Conservation (phyloP, 2,797 vertebrate species). For the Eupleurogrammus muticus region DNA sequence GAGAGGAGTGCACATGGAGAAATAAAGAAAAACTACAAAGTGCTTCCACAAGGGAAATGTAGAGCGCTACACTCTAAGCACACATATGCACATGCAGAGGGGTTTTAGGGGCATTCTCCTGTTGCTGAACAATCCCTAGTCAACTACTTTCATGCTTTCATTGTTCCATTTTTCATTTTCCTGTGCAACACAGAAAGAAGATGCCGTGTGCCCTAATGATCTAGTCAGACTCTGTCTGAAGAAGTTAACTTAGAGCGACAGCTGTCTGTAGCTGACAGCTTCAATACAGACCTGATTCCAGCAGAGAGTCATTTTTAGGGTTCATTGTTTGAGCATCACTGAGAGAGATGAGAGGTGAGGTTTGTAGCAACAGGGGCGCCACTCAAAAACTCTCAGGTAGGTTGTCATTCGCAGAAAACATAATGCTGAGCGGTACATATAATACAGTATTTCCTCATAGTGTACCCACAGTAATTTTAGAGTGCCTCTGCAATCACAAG, state of each 20-base stretch:
- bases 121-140: slow-evolving; percentile 53
- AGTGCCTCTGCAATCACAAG: not conserved
- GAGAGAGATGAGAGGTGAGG: not conserved
- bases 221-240: slow-evolving; percentile 39
- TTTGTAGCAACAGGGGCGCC: not conserved
- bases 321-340: not conserved
- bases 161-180: slow-evolving; percentile 61
- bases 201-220: slow-evolving; percentile 10
- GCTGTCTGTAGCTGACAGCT: not conserved
- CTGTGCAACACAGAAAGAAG: slow-evolving; percentile 18
- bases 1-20: slow-evolving; percentile 53
- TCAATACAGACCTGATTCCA: not conserved
- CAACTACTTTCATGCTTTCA: slow-evolving; percentile 56
- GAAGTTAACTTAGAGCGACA: slow-evolving; percentile 42
- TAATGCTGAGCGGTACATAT: not conserved
- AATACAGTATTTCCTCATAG: too few relatives aligned
- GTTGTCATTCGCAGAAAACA: not conserved
- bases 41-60: slow-evolving; percentile 64
- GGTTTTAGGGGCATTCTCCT: slow-evolving; percentile 61
- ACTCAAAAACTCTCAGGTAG: not conserved
- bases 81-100: slow-evolving; percentile 1
- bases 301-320: not conserved
- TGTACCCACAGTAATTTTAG: not conserved
- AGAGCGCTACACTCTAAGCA: slow-evolving; percentile 45
- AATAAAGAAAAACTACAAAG: slow-evolving; percentile 70